phyloP scores from a whole-genome alignment of 2,113 vertebrate species.

The Mionectes macconnelli region DNA sequence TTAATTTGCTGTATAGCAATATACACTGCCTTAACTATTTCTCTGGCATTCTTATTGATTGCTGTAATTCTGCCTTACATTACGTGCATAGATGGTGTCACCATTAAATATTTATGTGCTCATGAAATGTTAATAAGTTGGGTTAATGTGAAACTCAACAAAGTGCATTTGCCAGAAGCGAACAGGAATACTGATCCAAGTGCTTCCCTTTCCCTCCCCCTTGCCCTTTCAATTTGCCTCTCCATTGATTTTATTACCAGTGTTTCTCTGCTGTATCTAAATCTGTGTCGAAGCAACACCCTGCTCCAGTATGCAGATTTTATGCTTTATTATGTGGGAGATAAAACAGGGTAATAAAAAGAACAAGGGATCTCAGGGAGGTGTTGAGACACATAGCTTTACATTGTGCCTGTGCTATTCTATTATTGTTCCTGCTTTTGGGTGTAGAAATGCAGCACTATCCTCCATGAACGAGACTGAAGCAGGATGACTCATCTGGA shows the following conservation, averaged over 20 bases:
- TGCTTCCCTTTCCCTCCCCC: neutral
- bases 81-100: constrained; percentile 61
- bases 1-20: constrained; percentile 73
- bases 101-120: constrained; percentile 72
- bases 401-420: neutral
- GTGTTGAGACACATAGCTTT: neutral
- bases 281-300: neutral
- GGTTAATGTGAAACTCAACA: constrained; percentile 55
- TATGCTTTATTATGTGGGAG: constrained; percentile 22
- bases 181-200: neutral
- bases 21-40: constrained; percentile 60
- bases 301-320: constrained; percentile 19
- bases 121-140: constrained; percentile 73
- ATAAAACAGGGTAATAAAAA: neutral
- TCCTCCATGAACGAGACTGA: neutral
- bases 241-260: constrained; percentile 50
- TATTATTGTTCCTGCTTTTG: neutral
- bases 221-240: constrained; percentile 44
- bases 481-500: constrained; percentile 25
- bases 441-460: neutral
- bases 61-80: constrained; percentile 61
- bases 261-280: constrained; percentile 38
- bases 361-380: neutral
- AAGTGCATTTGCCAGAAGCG: constrained; percentile 11
- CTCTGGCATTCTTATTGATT: constrained; percentile 69